Conservation (phyloP, 2,797 vertebrate species). For the Eremophila alpestris region DNA sequence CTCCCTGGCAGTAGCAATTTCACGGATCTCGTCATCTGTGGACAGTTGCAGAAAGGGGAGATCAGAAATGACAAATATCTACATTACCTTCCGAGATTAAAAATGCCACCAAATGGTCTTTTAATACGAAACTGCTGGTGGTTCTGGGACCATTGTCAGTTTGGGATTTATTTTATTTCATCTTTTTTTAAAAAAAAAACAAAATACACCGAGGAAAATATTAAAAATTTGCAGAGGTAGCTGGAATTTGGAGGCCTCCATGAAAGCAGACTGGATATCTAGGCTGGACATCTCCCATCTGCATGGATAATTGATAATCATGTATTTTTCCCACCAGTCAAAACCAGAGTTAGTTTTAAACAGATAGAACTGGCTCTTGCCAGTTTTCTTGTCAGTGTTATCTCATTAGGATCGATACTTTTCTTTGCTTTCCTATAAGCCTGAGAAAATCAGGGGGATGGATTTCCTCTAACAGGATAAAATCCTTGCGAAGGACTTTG, state of each 20-base stretch:
- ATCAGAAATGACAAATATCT: slow-evolving; percentile 72
- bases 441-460: slow-evolving; percentile 32
- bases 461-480: slow-evolving; percentile 47
- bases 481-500: slow-evolving; percentile 25
- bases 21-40: slow-evolving; percentile 67
- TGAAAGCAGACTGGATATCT: neutral
- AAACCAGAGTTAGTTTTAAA: neutral
- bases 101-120: slow-evolving; percentile 64
- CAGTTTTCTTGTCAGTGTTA: neutral
- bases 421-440: slow-evolving; percentile 27
- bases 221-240: neutral
- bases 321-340: neutral
- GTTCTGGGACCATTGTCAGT: neutral
- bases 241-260: neutral
- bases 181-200: neutral
- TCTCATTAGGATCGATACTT: slow-evolving; percentile 42
- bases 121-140: neutral
- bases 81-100: slow-evolving; percentile 67
- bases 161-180: neutral
- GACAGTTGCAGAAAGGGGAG: slow-evolving; percentile 58
- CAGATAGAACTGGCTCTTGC: neutral
- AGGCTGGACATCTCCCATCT: neutral
- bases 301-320: neutral
- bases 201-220: neutral
- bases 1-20: slow-evolving; percentile 73